Evolutionary conservation across 2,797 vertebrate species (phyloP).

Genomic region (Clarias laeviceps): DNA sequence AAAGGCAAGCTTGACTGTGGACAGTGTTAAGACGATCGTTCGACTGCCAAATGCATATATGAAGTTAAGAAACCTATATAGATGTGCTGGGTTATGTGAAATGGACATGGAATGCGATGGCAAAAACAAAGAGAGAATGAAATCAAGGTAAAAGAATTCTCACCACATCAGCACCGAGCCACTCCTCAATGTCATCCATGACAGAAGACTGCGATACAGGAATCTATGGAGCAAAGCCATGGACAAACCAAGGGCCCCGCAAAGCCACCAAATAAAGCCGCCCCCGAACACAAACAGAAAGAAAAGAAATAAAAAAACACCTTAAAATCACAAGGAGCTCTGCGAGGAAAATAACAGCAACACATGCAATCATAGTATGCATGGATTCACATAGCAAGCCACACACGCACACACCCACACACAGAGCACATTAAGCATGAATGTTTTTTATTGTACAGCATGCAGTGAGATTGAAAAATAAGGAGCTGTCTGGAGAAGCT

Average conservation of each 20-base stretch:
- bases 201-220: conserved; percentile 97
- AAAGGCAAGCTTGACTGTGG: conserved; percentile 21
- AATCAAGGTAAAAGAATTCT: conserved; percentile 85
- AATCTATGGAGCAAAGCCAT: conserved; percentile 89
- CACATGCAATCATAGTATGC: conserved; percentile 51
- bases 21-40: conserved; percentile 33
- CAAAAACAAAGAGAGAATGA: conserved; percentile 61
- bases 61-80: background rate
- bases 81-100: conserved; percentile 39
- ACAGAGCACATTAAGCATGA: conserved; percentile 45
- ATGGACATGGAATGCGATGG: conserved; percentile 40
- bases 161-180: conserved; percentile 99
- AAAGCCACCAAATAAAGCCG: conserved; percentile 81
- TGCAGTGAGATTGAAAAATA: conserved; percentile 55
- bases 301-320: conserved; percentile 60
- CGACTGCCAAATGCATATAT: background rate
- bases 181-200: conserved; percentile 99
- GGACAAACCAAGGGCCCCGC: conserved; percentile 68
- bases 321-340: conserved; percentile 67
- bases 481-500: conserved; percentile 44
- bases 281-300: conserved; percentile 48
- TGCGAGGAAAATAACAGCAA: conserved; percentile 60
- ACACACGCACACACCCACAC: conserved; percentile 24
- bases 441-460: conserved; percentile 36
- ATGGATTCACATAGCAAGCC: conserved; percentile 30